A percentile compares a stretch with the other conserved stretches of the same genome.
Evolutionary conservation across 2,888 invertebrate genomes (phyloP).

Genomic region (Ochropleura plecta): DNA sequence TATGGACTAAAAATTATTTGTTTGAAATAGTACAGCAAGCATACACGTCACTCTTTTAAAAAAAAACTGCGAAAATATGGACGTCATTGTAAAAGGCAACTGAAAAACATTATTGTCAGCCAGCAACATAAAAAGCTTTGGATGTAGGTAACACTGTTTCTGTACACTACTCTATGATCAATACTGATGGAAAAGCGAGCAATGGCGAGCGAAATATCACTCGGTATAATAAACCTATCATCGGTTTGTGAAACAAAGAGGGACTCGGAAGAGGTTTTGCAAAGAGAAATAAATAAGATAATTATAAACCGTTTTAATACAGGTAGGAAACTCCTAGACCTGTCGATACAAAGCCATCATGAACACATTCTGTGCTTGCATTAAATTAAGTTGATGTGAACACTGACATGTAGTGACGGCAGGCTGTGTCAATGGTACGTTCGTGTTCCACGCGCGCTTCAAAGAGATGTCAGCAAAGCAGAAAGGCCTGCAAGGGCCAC

Average conservation of each 20-base stretch:
- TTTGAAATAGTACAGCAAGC: background rate
- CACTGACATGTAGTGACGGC: too few relatives aligned
- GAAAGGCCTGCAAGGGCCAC: too few relatives aligned
- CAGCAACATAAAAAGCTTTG: too few relatives aligned
- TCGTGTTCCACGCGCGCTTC: too few relatives aligned
- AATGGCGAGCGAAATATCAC: constrained; percentile 25
- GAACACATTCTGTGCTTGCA: background rate
- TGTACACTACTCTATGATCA: constrained; percentile 34
- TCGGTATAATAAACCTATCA: constrained; percentile 54
- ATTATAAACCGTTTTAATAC: background rate
- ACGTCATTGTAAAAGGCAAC: background rate
- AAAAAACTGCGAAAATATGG: background rate
- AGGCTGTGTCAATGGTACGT: too few relatives aligned
- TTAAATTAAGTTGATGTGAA: background rate
- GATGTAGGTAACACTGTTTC: background rate
- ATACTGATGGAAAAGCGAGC: constrained; percentile 15
- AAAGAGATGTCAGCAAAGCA: too few relatives aligned
- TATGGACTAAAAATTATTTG: background rate
- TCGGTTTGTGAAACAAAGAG: constrained; percentile 26
- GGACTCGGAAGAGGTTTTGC: background rate
- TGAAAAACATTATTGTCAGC: too few relatives aligned
- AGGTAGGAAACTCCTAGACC: background rate
- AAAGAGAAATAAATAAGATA: background rate
- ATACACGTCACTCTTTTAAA: background rate
- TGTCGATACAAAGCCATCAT: background rate